Base-by-base conservation (phyloP, 2,888 invertebrate genomes). In the Chalcis sispes region DNA sequence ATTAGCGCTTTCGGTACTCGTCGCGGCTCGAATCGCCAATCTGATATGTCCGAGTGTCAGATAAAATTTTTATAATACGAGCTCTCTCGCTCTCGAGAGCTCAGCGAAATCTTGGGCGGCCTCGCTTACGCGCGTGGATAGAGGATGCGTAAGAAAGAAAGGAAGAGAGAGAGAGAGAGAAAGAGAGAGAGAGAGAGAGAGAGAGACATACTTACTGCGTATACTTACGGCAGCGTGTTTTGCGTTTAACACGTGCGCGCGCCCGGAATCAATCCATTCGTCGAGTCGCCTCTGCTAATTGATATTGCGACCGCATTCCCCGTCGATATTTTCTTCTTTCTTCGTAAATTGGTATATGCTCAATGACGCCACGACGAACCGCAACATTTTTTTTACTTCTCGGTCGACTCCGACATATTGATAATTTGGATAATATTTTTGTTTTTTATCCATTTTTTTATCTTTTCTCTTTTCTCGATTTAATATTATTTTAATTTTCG, bases 1-100 rank as follows among this genome's bases (percentile, higher is more conserved):
- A 83, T 83, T 84, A 83, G 82, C 72, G 80, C 13, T 76, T 82
- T 81, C 78, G 80, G 81, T 82, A 81, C 83, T 82, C 79, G 81
- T 32, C 62, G 59, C 64, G 10, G 56, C 59, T 79, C 79, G 81
- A n/a, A 82, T 83, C 81, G 82, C 77, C 82, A 81, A 79, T 83
- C 75, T 50, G 73, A 70, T 69, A 58, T 13, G 62, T 54, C 50
- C 42, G 52, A 64, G 64, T 75, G 75, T 71, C 75, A 65, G 59
- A 66, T 74, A 74, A 77, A 69, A 70, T 71, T 66, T 71, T 65
- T 77, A 77, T 61, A 70, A 61, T 70, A 58, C 75, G 46, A 54
- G 70, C 54, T 62, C n/a, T 1, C 27, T 3, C 7, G 32, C 27
- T n/a, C n/a, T n/a, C n/a, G n/a, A n/a, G n/a, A n/a, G n/a, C n/a